Base-by-base conservation (phyloP, 2,113 vertebrate species). In the Hyaena hyaena region DNA sequence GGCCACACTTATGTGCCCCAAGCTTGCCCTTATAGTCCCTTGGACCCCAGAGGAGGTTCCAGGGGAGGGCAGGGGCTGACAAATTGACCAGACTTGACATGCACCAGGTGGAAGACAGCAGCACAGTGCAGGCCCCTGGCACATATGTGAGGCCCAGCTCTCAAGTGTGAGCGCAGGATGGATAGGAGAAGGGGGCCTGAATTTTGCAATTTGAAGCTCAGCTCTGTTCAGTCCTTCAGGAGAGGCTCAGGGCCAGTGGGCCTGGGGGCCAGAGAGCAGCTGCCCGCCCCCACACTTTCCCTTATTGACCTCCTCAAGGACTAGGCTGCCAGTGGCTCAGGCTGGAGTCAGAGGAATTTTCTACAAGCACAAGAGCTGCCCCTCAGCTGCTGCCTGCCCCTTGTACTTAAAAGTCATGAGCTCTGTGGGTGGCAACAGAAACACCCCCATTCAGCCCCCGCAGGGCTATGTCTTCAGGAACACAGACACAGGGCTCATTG, bases 401-500 rank as follows among this genome's bases (percentile, higher is more conserved):
- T 95, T 96, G 96, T 97, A 69, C 81, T 97, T 96, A 85, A 98
- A 98, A 98, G 94, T 96, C 95, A 95, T 79, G 31, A 82, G 85
- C 90, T 97, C 90, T 85, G 26, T 83, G 96, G 93, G 81, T 97
- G 90, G 96, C 0, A 61, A 96, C 82, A 90, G 77, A 96, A 97
- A 97, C 95, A 95, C 93, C 90, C 97, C 63, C 81, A 48, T n/a
- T 74, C 94, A 69, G 35, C 80, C 97, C 92, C 45, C 58, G 33
- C 84, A 71, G 53, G 39, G 89, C 80, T 7, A 4, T 93, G 82
- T 94, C 97, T 80, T 96, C 79, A 79, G 92, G 58, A 88, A 61
- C 77, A 81, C 68, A 98, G 97, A 98, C 97, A 98, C 93, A 97
- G 90, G 93, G 65, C 88, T 81, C 90, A 96, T 98, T 98, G 98